A percentile compares a stretch with the other conserved stretches of the same genome.
These are phyloP conservation scores for Neotoma lepida DNA, from an alignment of 2,113 vertebrate genomes.

Conservation along the genomic window DNA sequence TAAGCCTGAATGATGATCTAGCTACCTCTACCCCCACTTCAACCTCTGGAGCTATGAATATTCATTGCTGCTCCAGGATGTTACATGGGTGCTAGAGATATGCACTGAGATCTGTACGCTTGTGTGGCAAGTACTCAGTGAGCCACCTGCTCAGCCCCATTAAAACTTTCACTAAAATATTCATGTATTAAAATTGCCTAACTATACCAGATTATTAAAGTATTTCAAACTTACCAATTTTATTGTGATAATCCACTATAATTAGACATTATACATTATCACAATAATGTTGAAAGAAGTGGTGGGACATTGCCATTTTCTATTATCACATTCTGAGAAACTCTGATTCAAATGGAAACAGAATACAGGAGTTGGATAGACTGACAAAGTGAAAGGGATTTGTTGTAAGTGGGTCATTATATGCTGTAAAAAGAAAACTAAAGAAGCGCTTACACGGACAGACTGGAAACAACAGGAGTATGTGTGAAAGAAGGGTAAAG, in stretches of 20 bases:
- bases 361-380: not conserved
- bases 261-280: not conserved
- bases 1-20: not conserved
- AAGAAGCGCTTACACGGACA: not conserved
- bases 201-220: not conserved
- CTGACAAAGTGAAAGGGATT: not conserved
- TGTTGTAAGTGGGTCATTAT: not conserved
- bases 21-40: too few species aligned
- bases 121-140: not conserved
- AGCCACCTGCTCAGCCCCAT: not conserved
- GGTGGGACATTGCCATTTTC: not conserved
- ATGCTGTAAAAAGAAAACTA: not conserved
- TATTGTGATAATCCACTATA: not conserved
- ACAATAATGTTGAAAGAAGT: not conserved
- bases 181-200: not conserved
- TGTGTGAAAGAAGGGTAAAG: not conserved
- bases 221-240: slow-evolving; percentile 2
- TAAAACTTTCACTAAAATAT: not conserved
- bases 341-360: not conserved
- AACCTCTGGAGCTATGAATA: not conserved
- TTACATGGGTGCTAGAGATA: not conserved
- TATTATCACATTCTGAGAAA: not conserved
- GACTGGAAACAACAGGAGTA: not conserved
- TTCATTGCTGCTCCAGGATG: too few species aligned
- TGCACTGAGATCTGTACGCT: not conserved